A percentile compares a stretch with the other conserved stretches of the same genome.
Evolutionary conservation across 2,113 vertebrate genomes (phyloP).

Genomic region (Nycticorax nycticorax): DNA sequence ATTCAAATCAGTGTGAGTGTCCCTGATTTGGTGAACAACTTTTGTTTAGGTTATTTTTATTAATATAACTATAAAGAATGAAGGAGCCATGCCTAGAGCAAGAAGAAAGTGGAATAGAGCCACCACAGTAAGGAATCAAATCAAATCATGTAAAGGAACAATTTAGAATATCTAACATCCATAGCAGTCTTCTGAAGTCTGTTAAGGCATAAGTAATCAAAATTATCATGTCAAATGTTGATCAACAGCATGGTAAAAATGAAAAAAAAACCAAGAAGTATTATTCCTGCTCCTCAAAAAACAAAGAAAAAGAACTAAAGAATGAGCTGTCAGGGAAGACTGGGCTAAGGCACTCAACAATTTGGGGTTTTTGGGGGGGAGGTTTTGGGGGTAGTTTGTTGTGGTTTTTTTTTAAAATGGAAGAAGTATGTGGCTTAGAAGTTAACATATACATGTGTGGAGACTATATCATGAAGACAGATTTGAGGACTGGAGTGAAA

Average conservation of each 20-base stretch:
- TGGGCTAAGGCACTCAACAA: background rate
- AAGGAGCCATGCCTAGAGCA: background rate
- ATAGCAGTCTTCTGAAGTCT: background rate
- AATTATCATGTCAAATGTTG: background rate
- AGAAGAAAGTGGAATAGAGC: background rate
- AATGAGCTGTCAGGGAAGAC: background rate
- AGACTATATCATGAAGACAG: background rate
- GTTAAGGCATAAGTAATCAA: background rate
- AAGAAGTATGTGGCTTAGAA: background rate
- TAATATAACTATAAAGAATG: background rate
- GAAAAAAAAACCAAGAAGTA: background rate
- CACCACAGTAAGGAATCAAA: background rate
- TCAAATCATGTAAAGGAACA: background rate
- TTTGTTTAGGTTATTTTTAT: background rate
- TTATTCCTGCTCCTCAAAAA: background rate
- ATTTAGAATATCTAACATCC: background rate
- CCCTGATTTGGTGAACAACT: background rate
- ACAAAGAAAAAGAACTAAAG: background rate
- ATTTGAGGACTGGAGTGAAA: background rate
- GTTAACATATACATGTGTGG: background rate
- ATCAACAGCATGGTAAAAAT: background rate
- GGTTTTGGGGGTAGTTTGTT: background rate
- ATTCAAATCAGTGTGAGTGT: background rate
- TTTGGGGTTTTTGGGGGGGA: accelerated
- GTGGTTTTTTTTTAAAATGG: background rate